Base-by-base conservation (phyloP, 2,113 vertebrate genomes). In the Pseudolaguvia tuberculata region DNA sequence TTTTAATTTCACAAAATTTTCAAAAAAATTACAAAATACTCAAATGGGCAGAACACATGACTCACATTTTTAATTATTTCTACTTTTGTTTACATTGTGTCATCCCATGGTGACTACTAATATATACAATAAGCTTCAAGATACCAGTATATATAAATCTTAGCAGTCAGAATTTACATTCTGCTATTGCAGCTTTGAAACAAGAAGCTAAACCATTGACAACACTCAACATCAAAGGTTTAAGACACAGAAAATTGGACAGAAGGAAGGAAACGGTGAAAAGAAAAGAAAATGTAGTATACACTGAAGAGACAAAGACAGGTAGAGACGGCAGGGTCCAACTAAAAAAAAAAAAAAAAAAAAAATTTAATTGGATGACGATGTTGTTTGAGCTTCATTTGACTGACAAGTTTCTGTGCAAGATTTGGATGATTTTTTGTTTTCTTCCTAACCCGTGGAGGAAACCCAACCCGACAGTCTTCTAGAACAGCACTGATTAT, bases 11-110 rank as follows among this genome's bases (percentile, higher is more conserved):
- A 98, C 97, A 97, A 95, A 94, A 96, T 97, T 94, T 95, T 98
- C 94, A 95, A 97, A 99, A 99, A 99, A 98, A 97, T 98, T 98
- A 99, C 97, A 99, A 98, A 99, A 99, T 97, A 98, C 96, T 98
- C 94, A 95, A 98, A 98, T 97, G 96, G 96, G 97, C 95, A 98
- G 94, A 98, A 98, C 95, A 99, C 97, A 97, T 95, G 96, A 97
- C 93, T 98, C 95, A 98, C 97, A 91, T 96, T 92, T 88, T 90
- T 95, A 92, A 94, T 95, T 94, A 94, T 94, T 94, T 94, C 96
- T 98, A 98, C 94, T 93, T 94, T 96, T 95, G 92, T 96, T 92
- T 93, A 96, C 96, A 96, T 94, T 94, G 96, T 97, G 94, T 96
- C 91, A 94, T 93, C 95, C 93, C 96, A 96, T 94, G 94, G 95